phyloP scores from a whole-genome alignment of 92 coral and sea anemone species.

The Epizoanthus scotinus region DNA sequence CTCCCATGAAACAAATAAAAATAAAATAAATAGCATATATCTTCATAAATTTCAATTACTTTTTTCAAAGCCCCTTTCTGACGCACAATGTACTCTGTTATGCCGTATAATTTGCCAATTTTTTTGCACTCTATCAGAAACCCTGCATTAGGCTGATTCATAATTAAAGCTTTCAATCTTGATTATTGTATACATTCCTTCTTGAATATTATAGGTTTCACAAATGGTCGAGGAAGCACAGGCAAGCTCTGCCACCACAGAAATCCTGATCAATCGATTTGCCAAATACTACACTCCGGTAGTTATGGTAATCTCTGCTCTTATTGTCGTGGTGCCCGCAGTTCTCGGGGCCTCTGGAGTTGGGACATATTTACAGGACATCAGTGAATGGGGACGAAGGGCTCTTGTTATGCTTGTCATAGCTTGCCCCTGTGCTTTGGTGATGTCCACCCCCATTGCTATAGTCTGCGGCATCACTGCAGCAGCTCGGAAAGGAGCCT shows the following conservation, averaged over 20 bases:
- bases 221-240: slow-evolving; percentile 96
- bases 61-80: no score
- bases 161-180: neutral
- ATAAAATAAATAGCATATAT: no score
- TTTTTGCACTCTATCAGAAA: no score
- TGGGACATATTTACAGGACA: slow-evolving; percentile 76
- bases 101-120: no score
- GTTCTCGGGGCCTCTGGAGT: slow-evolving; percentile 93
- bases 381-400: slow-evolving; percentile 80
- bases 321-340: slow-evolving; percentile 85
- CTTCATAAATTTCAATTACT: no score
- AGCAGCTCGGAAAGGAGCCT: slow-evolving; percentile 93
- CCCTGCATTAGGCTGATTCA: neutral
- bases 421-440: slow-evolving; percentile 98
- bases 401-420: slow-evolving; percentile 91
- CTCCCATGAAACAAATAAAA: no score
- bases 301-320: slow-evolving; percentile 72
- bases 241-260: slow-evolving; percentile 79
- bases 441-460: slow-evolving; percentile 99
- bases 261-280: slow-evolving; percentile 87
- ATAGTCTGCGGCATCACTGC: slow-evolving; percentile 93
- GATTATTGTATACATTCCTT: neutral
- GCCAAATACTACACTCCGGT: slow-evolving; percentile 94
- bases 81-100: no score
- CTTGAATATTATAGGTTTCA: slow-evolving; percentile 43